These are phyloP conservation scores for Zootoca vivipara DNA, from an alignment of 2,113 vertebrate species.

Conservation along the genomic window DNA sequence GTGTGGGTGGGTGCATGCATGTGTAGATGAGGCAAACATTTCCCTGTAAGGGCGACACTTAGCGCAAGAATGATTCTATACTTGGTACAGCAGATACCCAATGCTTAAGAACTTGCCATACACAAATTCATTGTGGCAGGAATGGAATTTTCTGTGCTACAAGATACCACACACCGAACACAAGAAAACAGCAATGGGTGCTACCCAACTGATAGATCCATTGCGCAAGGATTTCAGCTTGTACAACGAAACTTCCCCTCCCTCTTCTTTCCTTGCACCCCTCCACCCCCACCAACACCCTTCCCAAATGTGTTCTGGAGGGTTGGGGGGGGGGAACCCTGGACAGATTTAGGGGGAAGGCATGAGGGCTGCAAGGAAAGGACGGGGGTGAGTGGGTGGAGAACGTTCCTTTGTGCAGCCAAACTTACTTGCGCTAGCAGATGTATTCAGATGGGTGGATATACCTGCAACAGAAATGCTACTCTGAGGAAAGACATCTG, in stretches of 20 bases:
- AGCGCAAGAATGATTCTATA: too few relatives aligned
- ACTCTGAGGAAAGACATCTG: conserved; percentile 1
- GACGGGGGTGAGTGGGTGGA: too few relatives aligned
- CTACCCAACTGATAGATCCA: too few relatives aligned
- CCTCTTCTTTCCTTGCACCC: too few relatives aligned
- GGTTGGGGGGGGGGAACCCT: too few relatives aligned
- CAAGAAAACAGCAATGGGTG: background rate
- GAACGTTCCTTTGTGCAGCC: too few relatives aligned
- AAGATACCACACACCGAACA: background rate
- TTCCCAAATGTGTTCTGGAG: too few relatives aligned
- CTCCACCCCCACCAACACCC: too few relatives aligned
- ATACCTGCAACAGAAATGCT: background rate
- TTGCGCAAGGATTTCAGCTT: background rate
- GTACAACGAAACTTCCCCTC: background rate
- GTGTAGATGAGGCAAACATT: background rate
- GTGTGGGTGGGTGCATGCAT: background rate
- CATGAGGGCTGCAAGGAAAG: too few relatives aligned
- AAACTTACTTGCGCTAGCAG: too few relatives aligned
- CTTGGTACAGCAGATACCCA: background rate
- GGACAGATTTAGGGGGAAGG: too few relatives aligned
- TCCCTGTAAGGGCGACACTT: background rate
- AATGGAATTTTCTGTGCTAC: background rate
- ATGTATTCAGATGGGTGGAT: background rate
- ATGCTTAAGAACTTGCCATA: background rate
- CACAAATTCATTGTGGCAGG: background rate